Conservation (phyloP, 2,888 invertebrate genomes). For the Xestia sexstrigata region DNA sequence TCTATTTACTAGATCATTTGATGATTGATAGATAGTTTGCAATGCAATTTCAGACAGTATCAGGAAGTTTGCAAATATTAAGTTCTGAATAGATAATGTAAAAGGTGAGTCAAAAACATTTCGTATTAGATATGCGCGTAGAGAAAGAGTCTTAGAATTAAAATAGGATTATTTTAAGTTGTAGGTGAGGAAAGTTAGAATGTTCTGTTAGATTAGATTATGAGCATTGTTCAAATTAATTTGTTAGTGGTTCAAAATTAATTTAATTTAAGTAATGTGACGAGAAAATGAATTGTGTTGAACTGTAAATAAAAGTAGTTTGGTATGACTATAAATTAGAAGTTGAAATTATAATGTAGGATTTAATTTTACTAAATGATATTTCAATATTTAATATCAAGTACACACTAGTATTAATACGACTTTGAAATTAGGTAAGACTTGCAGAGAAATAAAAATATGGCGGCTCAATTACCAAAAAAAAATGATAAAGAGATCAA, state of each 20-base stretch:
- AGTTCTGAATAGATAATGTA: background rate
- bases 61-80: background rate
- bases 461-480: background rate
- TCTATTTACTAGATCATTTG: background rate
- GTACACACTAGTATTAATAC: background rate
- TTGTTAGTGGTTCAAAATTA: conserved; percentile 24
- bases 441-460: background rate
- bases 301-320: conserved; percentile 53
- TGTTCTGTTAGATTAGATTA: conserved; percentile 26
- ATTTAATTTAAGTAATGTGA: conserved; percentile 14
- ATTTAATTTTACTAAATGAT: background rate
- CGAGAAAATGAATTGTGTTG: conserved; percentile 9
- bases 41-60: background rate
- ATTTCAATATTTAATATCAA: conserved; percentile 6
- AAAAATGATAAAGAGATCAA: background rate
- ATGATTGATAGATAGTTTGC: background rate
- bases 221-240: conserved; percentile 46
- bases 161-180: background rate
- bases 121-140: background rate
- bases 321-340: conserved; percentile 14
- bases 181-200: conserved; percentile 21
- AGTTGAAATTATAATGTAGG: background rate
- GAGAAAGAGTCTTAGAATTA: conserved; percentile 17
- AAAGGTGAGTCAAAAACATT: background rate
- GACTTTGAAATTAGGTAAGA: background rate